Percentiles rank a stretch among this genome's conserved stretches.
Evolutionary conservation across 2,797 vertebrate species (phyloP).

Genomic region (Neomorphus geoffroyi): DNA sequence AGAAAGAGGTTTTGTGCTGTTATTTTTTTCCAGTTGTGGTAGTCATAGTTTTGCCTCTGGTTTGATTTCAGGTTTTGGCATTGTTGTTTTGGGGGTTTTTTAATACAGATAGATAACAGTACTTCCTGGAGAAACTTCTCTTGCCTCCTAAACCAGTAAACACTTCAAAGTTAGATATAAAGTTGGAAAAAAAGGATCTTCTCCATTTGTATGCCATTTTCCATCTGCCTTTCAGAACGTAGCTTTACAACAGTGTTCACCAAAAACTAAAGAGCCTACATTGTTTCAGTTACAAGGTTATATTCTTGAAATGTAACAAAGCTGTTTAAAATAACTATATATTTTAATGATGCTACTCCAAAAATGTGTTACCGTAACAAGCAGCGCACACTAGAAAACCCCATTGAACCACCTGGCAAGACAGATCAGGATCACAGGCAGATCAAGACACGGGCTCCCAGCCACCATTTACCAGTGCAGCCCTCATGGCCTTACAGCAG

Average conservation of each 20-base stretch:
- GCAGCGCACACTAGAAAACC: neutral
- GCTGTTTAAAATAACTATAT: neutral
- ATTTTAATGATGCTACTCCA: neutral
- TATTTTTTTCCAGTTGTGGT: neutral
- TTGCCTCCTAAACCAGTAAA: slow-evolving; percentile 30
- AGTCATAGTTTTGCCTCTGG: neutral
- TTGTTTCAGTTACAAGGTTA: slow-evolving; percentile 39
- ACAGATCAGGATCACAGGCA: neutral
- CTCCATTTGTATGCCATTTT: neutral
- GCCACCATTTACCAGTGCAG: neutral
- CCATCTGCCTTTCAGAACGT: neutral
- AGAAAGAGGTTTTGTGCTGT: neutral
- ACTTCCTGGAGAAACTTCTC: neutral
- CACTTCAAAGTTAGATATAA: slow-evolving; percentile 51
- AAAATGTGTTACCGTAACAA: neutral
- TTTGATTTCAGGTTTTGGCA: neutral
- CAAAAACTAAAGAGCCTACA: neutral
- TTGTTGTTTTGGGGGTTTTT: no score
- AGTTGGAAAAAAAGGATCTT: slow-evolving; percentile 30
- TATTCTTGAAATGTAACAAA: neutral
- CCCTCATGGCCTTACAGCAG: neutral
- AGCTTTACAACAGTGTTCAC: slow-evolving; percentile 20
- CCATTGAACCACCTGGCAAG: neutral
- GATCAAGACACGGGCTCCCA: neutral
- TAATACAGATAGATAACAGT: neutral